These are phyloP conservation scores for Rhimphoctona megacephalus DNA, from an alignment of 2,888 invertebrate genomes.

Conservation along the genomic window DNA sequence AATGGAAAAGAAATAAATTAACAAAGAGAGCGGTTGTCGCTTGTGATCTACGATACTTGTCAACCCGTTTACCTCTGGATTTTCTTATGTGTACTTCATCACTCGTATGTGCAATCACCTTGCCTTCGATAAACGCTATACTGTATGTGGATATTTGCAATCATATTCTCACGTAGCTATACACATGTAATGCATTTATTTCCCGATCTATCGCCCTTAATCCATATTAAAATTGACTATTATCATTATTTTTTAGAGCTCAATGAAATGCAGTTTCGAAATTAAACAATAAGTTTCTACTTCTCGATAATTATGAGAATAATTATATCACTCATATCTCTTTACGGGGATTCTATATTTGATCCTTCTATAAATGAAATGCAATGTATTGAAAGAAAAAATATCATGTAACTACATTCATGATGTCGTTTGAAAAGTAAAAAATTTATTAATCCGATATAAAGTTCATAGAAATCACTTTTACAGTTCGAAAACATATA, in stretches of 20 bases:
- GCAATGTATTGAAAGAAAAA: background rate
- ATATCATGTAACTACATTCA: background rate
- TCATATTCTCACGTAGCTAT: background rate
- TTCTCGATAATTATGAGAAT: background rate
- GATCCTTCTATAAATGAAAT: background rate
- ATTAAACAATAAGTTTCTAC: background rate
- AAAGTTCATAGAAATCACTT: background rate
- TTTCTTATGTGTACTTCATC: constrained; percentile 37
- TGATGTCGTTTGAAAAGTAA: background rate
- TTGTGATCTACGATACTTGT: constrained; percentile 52
- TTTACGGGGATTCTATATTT: background rate
- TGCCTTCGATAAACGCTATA: constrained; percentile 32
- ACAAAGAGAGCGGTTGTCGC: constrained; percentile 19
- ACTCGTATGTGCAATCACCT: constrained; percentile 50
- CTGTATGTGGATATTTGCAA: background rate
- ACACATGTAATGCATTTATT: background rate
- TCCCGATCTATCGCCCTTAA: background rate
- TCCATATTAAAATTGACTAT: background rate
- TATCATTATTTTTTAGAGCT: background rate
- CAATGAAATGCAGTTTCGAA: background rate
- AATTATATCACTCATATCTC: background rate
- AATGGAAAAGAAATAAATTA: constrained; percentile 23
- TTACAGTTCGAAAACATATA: constrained; percentile 1
- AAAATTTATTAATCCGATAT: background rate
- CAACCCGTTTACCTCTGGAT: constrained; percentile 45